Percentiles rank a stretch among this genome's conserved stretches.
phyloP scores from a whole-genome alignment of 1,140 invertebrate genomes.

The Notospermus geniculatus region DNA sequence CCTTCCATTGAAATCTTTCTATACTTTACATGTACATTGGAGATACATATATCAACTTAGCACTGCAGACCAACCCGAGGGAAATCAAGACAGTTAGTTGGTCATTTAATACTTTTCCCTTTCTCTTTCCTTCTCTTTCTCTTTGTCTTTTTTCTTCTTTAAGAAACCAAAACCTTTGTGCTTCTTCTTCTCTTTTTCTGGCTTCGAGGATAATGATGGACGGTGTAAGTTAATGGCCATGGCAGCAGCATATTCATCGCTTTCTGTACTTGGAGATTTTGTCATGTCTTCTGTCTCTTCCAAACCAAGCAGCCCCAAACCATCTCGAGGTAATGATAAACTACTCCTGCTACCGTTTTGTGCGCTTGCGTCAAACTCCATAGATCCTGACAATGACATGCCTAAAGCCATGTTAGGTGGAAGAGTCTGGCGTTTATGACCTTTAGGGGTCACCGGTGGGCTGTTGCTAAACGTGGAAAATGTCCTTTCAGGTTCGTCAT shows the following conservation, averaged over 20 bases:
- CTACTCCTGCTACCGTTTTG: neutral
- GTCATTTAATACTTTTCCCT: neutral
- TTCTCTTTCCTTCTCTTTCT: constrained; percentile 10
- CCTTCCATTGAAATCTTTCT: too few relatives aligned
- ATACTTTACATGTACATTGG: too few relatives aligned
- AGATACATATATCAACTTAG: too few relatives aligned
- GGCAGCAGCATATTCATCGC: neutral
- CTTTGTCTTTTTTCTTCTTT: constrained; percentile 13
- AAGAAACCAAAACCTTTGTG: constrained; percentile 11
- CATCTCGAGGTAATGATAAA: neutral
- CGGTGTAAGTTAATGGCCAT: neutral
- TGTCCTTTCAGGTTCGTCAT: too few relatives aligned
- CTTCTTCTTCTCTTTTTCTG: constrained; percentile 16
- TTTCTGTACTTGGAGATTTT: too few relatives aligned
- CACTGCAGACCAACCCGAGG: too few relatives aligned
- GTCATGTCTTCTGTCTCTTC: neutral
- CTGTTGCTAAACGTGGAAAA: too few relatives aligned
- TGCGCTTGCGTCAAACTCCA: neutral
- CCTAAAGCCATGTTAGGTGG: too few relatives aligned
- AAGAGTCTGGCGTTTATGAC: too few relatives aligned
- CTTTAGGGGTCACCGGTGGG: too few relatives aligned
- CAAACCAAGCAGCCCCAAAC: neutral
- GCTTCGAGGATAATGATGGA: neutral
- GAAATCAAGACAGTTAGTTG: neutral
- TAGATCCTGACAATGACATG: too few relatives aligned